A percentile compares a stretch with the other conserved stretches of the same genome.
phyloP scores from a whole-genome alignment of 2,888 invertebrate genomes.

The Proisotoma minuta region DNA sequence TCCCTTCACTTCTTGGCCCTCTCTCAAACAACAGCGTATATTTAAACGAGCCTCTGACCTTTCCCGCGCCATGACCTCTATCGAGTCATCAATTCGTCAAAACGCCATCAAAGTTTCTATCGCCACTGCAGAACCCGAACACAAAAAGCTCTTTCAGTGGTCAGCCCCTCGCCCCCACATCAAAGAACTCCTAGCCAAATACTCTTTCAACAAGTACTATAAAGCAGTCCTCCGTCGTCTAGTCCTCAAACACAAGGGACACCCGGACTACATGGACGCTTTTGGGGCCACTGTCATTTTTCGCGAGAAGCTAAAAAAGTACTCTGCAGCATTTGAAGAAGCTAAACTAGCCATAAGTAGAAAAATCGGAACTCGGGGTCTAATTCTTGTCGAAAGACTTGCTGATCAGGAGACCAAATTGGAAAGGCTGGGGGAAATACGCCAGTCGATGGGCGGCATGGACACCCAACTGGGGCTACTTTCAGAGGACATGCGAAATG shows the following conservation, averaged over 20 bases:
- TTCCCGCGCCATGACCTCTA: slow-evolving; percentile 8
- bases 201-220: slow-evolving; percentile 15
- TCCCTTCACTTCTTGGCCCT: slow-evolving; percentile 1
- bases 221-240: slow-evolving; percentile 21
- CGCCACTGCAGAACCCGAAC: slow-evolving; percentile 23
- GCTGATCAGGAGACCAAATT: slow-evolving; percentile 7
- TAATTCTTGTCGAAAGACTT: slow-evolving; percentile 7
- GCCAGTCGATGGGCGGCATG: not conserved
- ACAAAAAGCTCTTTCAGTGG: slow-evolving; percentile 34
- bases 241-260: slow-evolving; percentile 17
- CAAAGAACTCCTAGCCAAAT: slow-evolving; percentile 22
- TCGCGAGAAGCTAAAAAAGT: slow-evolving; percentile 23
- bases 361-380: slow-evolving; percentile 27
- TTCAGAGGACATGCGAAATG: not conserved
- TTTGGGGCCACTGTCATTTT: slow-evolving; percentile 11
- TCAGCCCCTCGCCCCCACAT: slow-evolving; percentile 27
- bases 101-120: slow-evolving; percentile 24
- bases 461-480: not conserved
- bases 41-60: slow-evolving; percentile 18
- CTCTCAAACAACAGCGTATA: slow-evolving; percentile 5
- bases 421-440: slow-evolving; percentile 1
- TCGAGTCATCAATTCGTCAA: slow-evolving; percentile 24
- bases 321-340: slow-evolving; percentile 29
- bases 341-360: slow-evolving; percentile 25
- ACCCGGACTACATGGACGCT: slow-evolving; percentile 14